Base-by-base conservation (phyloP, 1,140 invertebrate species). In the Tetramorium parvispinum region DNA sequence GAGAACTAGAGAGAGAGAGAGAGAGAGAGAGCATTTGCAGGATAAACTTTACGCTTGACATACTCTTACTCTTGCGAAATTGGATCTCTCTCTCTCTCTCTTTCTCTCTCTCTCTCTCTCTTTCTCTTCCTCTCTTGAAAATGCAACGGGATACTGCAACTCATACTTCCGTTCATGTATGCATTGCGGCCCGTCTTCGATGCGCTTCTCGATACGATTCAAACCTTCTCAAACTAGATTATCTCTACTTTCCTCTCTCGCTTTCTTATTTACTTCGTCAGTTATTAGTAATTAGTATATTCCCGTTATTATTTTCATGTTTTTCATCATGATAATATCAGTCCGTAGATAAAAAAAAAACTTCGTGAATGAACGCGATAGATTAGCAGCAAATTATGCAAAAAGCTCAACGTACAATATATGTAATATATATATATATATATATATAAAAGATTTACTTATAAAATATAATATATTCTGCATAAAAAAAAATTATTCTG, bases 11-110 rank as follows among this genome's bases (percentile, higher is more conserved):
- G 16, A 51, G 8, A 40, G 77, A 18, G 8, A 40, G 77, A 18
- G 49, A 32, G 59, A 32, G 21, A 51, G 59, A 78, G 32, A 40
- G 32, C 37, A 16, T 43, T 46, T 66, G 8, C n/a, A 53, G 11
- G 46, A n/a, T 79, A 79, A n/a, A 79, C 37, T 82, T 73, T 18
- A 82, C 49, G 79, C 79, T 82, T 4, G 37, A 73, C 79, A 73
- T 71, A 82, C 24, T 70, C 55, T 21, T 71, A 82, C 24, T 70
- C 55, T 21, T 21, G 27, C 21, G 66, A 73, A 73, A 82, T 82
- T 73, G 37, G 24, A 65, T 71, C 68, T 32, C 43, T 43, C 55
- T 57, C 24, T 40, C 70, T 57, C 53, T 43, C 73, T 76, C 27
- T 79, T 27, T 78, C 59, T 78, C 18, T 65, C 27, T 55, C 53